Evolutionary conservation across 2,888 invertebrate genomes (phyloP).

Genomic region (Ferdinandea cuprea): DNA sequence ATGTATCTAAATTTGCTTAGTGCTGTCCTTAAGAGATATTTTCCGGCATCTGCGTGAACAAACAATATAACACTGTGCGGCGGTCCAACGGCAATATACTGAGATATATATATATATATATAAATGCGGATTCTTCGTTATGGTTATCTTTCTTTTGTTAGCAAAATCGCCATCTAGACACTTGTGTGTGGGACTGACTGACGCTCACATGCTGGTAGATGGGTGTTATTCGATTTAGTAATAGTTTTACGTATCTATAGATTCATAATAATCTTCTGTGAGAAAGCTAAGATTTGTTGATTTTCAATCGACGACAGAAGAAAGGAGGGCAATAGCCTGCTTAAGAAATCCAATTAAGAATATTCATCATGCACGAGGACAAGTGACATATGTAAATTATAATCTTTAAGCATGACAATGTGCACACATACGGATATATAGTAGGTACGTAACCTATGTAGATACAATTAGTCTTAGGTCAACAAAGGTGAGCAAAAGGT

Average conservation of each 20-base stretch:
- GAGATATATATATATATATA: not conserved
- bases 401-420: slow-evolving; percentile 20
- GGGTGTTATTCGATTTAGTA: not conserved
- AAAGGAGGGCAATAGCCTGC: not conserved
- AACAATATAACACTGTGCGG: slow-evolving; percentile 33
- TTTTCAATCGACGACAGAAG: slow-evolving; percentile 30
- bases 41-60: slow-evolving; percentile 41
- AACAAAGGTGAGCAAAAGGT: slow-evolving; percentile 12
- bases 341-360: slow-evolving; percentile 12
- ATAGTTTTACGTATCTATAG: not conserved
- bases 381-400: slow-evolving; percentile 19
- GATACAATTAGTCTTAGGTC: not conserved
- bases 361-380: too few relatives aligned
- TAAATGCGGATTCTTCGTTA: slow-evolving; percentile 21
- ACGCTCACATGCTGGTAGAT: not conserved
- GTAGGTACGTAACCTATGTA: too few relatives aligned
- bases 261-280: slow-evolving; percentile 12
- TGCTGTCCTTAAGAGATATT: slow-evolving; percentile 37
- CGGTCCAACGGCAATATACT: not conserved
- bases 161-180: slow-evolving; percentile 21
- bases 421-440: too few relatives aligned
- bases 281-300: slow-evolving; percentile 22
- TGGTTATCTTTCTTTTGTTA: not conserved
- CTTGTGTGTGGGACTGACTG: not conserved
- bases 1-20: slow-evolving; percentile 34